These are phyloP conservation scores for Ecdyonurus torrentis DNA, from an alignment of 2,888 invertebrate species.

Conservation along the genomic window DNA sequence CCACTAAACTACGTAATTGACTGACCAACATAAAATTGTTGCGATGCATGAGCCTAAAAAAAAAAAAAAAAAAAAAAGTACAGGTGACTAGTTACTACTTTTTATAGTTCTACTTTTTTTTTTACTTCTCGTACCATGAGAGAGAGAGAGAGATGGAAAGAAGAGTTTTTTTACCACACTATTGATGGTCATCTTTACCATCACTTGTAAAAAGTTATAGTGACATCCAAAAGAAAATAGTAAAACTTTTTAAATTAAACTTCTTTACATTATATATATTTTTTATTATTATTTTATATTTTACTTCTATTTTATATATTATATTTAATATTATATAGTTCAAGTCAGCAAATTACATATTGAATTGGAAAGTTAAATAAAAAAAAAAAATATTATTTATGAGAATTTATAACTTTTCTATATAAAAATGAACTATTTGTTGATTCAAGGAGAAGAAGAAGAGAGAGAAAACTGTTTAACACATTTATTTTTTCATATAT, in stretches of 20 bases:
- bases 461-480: too few species aligned
- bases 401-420: background rate
- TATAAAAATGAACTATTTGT: background rate
- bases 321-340: background rate
- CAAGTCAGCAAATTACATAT: background rate
- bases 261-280: background rate
- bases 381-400: background rate
- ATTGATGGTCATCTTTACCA: background rate
- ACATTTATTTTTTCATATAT: too few species aligned
- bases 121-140: background rate
- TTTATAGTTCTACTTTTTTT: slow-evolving; percentile 2
- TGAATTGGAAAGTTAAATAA: background rate
- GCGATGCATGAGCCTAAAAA: background rate
- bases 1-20: background rate
- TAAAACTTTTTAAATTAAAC: background rate
- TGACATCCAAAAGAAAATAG: background rate
- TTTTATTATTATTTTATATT: background rate
- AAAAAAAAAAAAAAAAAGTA: background rate
- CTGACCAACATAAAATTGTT: background rate
- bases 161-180: too few species aligned
- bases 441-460: too few species aligned
- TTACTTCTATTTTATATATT: too few species aligned
- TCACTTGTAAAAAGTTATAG: background rate
- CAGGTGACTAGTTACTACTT: slow-evolving; percentile 1
- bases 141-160: too few species aligned